Base-by-base conservation (phyloP, 2,113 vertebrate species). In the Heterochromis multidens region DNA sequence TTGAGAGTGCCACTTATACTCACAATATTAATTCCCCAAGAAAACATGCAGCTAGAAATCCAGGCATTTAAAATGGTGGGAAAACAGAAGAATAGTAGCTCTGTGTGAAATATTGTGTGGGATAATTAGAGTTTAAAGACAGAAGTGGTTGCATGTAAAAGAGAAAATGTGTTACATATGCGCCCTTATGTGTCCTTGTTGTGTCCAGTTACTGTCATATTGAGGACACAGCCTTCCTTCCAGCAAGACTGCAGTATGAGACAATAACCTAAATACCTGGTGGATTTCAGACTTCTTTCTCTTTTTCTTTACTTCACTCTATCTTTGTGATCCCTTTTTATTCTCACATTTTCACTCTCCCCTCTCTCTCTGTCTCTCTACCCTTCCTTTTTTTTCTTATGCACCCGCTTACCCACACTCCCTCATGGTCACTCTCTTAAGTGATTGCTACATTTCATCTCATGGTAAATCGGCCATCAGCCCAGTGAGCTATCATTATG, bases 361-460 rank as follows among this genome's bases (percentile, higher is more conserved):
- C 81, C 29, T 25, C 70, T 27, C 70, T 10, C 58, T 14, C 46
- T 65, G 3, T 54, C 29, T 23, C 74, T 43, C 62, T 25, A 3
- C 46, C 56, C 29, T 29, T 79, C 35, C 81, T 29, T 81, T 58
- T 29, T 57, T 74, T 23, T 35, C 80, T 46, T 79, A 54, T 80
- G 43, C 62, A 25, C 46, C 79, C 84, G 17, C 27, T 84, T 86
- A 77, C 86, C 83, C 78, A 58, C 90, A 81, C 86, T 91, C 86
- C 87, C 91, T 91, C 88, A 81, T 93, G 95, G 95, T 95, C 93
- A 93, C 92, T 94, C 93, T 92, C 90, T 94, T 95, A 95, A 95
- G 94, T 95, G 95, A 95, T 95, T 95, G 94, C 95, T 95, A 94
- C 94, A 93, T 95, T 95, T 95, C 94, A 95, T 94, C 94, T 95